A percentile compares a stretch with the other conserved stretches of the same genome.
Conservation (phyloP, 2,113 vertebrate species). For the Turnix velox region DNA sequence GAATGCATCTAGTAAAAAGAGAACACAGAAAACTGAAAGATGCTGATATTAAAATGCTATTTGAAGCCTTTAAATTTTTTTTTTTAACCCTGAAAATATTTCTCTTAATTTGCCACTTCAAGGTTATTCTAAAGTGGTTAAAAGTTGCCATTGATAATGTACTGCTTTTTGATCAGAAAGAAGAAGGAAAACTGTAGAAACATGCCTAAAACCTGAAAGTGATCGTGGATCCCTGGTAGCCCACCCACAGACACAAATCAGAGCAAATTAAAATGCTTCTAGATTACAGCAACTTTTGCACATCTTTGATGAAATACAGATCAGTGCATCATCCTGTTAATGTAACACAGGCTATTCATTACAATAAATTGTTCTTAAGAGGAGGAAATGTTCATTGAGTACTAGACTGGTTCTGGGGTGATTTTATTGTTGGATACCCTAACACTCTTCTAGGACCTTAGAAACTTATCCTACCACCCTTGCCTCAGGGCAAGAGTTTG, state of each 20-base stretch:
- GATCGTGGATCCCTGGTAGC: neutral
- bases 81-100: neutral
- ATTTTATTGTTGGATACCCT: neutral
- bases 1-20: neutral
- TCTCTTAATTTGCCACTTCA: neutral
- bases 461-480: neutral
- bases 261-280: neutral
- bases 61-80: neutral
- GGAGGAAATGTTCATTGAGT: neutral
- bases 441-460: neutral
- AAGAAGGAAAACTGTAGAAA: neutral
- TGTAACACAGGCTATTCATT: neutral
- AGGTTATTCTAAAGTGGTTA: neutral
- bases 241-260: slow-evolving; percentile 26
- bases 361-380: neutral
- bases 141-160: neutral
- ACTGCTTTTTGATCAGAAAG: neutral
- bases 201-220: slow-evolving; percentile 20
- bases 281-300: neutral
- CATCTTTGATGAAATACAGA: neutral
- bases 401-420: neutral
- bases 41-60: neutral
- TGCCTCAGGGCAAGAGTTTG: neutral
- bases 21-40: neutral
- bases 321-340: neutral